Conservation (phyloP, 35 echinoderm and acorn worm genomes). For the Lytechinus pictus region DNA sequence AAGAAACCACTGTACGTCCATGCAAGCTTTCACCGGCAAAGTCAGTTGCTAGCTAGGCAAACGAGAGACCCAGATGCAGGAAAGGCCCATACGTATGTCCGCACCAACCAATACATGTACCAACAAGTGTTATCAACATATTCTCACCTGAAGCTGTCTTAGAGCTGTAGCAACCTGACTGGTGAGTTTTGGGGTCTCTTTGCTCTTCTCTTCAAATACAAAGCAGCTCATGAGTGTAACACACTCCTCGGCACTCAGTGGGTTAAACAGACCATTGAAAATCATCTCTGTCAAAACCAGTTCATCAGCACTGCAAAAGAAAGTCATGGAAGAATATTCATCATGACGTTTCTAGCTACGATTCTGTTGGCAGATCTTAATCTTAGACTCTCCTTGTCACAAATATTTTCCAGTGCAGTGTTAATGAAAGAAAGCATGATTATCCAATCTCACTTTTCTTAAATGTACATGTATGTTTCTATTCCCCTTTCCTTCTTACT, state of each 20-base stretch:
- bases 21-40: no score
- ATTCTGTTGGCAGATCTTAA: background rate
- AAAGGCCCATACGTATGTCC: no score
- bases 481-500: no score
- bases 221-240: constrained; percentile 87
- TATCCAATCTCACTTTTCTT: background rate
- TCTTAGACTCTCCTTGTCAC: background rate
- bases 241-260: constrained; percentile 79
- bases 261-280: constrained; percentile 95
- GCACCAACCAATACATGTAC: no score
- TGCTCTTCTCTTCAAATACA: constrained; percentile 96
- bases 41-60: no score
- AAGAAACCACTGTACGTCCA: no score
- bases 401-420: background rate
- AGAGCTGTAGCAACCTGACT: constrained; percentile 78
- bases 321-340: background rate
- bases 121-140: no score
- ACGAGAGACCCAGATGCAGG: no score
- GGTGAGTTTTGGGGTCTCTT: constrained; percentile 74
- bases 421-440: background rate
- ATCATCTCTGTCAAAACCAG: constrained; percentile 93
- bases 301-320: constrained; percentile 84
- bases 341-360: background rate
- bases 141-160: constrained; percentile 91
- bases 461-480: no score